phyloP scores from a whole-genome alignment of 2,797 vertebrate species.

The Borostomias antarcticus region DNA sequence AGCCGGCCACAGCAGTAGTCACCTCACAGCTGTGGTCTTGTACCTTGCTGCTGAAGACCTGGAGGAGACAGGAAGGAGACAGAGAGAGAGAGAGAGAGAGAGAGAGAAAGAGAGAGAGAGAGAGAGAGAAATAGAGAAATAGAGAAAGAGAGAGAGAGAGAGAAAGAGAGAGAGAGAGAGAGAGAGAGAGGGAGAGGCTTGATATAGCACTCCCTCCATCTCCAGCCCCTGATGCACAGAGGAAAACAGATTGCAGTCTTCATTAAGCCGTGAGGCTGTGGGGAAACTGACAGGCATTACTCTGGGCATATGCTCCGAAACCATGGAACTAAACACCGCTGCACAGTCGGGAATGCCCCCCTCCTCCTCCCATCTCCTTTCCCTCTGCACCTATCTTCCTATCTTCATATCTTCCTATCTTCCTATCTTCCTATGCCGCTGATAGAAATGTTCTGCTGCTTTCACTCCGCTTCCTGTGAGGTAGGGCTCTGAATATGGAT shows the following conservation, averaged over 20 bases:
- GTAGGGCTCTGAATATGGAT: no score
- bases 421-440: no score
- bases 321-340: no score
- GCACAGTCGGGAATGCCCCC: no score
- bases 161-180: background rate
- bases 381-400: background rate
- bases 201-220: background rate
- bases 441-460: no score
- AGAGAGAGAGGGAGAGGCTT: background rate
- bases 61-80: background rate
- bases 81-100: background rate
- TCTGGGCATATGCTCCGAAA: slow-evolving; percentile 5
- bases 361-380: background rate
- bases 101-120: background rate
- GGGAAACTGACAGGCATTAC: slow-evolving; percentile 56
- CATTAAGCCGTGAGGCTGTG: slow-evolving; percentile 63
- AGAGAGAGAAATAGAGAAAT: no score
- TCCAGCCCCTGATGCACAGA: slow-evolving; percentile 34
- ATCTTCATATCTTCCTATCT: no score
- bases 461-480: no score
- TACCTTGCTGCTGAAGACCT: background rate
- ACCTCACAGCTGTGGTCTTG: background rate
- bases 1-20: background rate
- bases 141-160: background rate
- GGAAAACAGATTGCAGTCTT: slow-evolving; percentile 65